Percentiles rank a stretch among this genome's conserved stretches.
Conservation (phyloP, 2,888 invertebrate species). For the Parnassius orleans region DNA sequence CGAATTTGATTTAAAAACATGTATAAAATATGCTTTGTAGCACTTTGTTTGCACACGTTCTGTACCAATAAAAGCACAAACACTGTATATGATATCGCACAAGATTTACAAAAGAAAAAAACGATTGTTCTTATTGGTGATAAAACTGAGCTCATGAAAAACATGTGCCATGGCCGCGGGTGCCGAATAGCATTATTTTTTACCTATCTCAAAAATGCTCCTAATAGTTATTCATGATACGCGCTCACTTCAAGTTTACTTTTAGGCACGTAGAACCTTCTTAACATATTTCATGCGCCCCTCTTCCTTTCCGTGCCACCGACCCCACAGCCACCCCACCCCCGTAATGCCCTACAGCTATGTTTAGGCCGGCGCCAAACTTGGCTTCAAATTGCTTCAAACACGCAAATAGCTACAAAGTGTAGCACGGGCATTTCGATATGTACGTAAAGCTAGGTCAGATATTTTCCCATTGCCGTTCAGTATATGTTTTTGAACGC, state of each 20-base stretch:
- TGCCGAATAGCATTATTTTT: slow-evolving; percentile 11
- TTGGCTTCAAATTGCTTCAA: slow-evolving; percentile 3
- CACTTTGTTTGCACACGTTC: too few relatives aligned
- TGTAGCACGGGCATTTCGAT: too few relatives aligned
- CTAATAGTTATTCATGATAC: slow-evolving; percentile 16
- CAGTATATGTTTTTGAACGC: too few relatives aligned
- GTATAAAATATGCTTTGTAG: too few relatives aligned
- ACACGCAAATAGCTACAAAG: background rate
- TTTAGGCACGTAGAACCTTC: slow-evolving; percentile 14
- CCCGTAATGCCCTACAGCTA: background rate
- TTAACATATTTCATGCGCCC: slow-evolving; percentile 18
- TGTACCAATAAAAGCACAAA: too few relatives aligned
- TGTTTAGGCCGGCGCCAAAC: background rate
- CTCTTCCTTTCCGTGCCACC: background rate
- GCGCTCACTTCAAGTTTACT: slow-evolving; percentile 6
- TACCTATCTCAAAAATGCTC: slow-evolving; percentile 11
- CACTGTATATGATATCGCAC: background rate
- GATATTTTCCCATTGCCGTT: too few relatives aligned
- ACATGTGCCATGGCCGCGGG: background rate
- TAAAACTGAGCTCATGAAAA: background rate
- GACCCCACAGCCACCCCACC: background rate
- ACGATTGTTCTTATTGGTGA: background rate
- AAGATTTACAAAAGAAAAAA: background rate
- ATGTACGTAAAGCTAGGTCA: too few relatives aligned
- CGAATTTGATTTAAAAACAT: too few relatives aligned